phyloP scores from a whole-genome alignment of 2,797 vertebrate species.

The Acropternis orthonyx region DNA sequence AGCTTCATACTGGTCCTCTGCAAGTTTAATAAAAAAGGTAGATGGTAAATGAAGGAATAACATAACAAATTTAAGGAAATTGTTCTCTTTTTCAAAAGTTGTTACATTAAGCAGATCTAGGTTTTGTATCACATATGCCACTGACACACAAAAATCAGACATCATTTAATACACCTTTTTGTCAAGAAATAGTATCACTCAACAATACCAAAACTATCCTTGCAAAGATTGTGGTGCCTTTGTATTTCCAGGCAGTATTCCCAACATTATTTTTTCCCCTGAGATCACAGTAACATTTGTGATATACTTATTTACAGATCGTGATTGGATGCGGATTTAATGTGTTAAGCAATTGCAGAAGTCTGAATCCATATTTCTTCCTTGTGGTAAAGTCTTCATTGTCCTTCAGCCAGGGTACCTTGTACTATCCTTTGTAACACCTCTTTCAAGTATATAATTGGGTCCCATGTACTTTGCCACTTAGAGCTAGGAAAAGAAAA shows the following conservation, averaged over 20 bases:
- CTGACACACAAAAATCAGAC: not conserved
- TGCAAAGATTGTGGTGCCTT: not conserved
- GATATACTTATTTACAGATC: not conserved
- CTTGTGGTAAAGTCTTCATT: not conserved
- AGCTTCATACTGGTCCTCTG: not conserved
- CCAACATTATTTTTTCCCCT: not conserved
- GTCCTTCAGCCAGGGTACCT: not conserved
- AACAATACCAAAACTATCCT: not conserved
- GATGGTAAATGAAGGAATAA: not conserved
- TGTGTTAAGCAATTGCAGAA: not conserved
- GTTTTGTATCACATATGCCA: not conserved
- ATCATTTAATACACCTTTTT: not conserved
- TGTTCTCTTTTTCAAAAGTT: not conserved
- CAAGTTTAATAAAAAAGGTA: not conserved
- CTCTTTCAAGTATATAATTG: not conserved
- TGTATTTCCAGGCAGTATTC: not conserved
- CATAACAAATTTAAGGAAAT: not conserved
- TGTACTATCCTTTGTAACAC: not conserved
- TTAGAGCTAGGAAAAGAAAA: not conserved
- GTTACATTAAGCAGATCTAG: not conserved
- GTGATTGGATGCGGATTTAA: not conserved
- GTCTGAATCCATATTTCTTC: not conserved
- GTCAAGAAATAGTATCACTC: not conserved
- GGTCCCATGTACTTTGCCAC: not conserved
- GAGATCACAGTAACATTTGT: not conserved